phyloP scores from a whole-genome alignment of 53 echinoderm and acorn worm species.

The Arbacia lixula region DNA sequence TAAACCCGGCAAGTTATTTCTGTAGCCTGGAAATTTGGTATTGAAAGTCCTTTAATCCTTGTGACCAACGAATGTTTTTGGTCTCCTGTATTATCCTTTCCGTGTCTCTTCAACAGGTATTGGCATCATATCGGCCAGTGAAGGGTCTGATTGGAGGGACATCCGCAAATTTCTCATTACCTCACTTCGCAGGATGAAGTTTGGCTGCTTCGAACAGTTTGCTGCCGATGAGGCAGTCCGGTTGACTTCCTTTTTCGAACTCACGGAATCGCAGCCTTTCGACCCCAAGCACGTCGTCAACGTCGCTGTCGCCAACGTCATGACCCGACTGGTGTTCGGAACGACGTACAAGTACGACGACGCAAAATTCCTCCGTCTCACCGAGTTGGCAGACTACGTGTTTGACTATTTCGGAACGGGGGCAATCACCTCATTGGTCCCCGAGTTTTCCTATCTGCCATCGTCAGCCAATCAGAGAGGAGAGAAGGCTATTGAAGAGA shows the following conservation, averaged over 20 bases:
- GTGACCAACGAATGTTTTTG: neutral
- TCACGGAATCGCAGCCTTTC: neutral
- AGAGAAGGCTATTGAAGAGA: neutral
- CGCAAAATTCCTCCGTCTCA: slow-evolving; percentile 29
- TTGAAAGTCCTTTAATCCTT: neutral
- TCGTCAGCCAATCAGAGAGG: neutral
- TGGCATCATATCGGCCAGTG: slow-evolving; percentile 27
- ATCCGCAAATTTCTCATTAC: slow-evolving; percentile 14
- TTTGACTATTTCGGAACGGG: slow-evolving; percentile 40
- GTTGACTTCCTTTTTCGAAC: neutral
- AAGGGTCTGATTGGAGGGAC: slow-evolving; percentile 21
- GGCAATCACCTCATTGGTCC: slow-evolving; percentile 8
- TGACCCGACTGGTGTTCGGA: slow-evolving; percentile 14
- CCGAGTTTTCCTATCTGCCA: slow-evolving; percentile 6
- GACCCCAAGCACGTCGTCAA: slow-evolving; percentile 14
- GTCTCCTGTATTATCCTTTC: neutral
- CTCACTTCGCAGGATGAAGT: neutral
- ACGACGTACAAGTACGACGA: slow-evolving; percentile 14
- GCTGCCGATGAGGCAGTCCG: slow-evolving; percentile 14
- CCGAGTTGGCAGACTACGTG: slow-evolving; percentile 4
- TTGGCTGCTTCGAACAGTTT: slow-evolving; percentile 6
- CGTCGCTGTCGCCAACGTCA: slow-evolving; percentile 32
- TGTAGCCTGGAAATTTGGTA: too few relatives aligned
- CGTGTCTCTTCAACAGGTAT: neutral
- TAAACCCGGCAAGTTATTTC: too few relatives aligned